A percentile compares a stretch with the other conserved stretches of the same genome.
Evolutionary conservation across 1,140 invertebrate genomes (phyloP).

Genomic region (Dendrolimus punctatus): DNA sequence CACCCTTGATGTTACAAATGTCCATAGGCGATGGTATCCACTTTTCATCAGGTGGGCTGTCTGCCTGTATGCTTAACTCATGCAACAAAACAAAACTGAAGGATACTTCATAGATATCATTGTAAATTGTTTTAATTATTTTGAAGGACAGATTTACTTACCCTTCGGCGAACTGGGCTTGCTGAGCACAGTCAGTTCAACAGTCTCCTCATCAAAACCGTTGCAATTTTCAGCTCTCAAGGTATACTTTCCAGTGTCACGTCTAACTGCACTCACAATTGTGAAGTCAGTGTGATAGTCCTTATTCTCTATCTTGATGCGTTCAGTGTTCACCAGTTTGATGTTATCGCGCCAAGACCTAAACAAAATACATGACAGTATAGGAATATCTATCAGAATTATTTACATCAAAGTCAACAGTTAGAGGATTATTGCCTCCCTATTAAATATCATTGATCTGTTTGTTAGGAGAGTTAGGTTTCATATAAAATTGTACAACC

Average conservation of each 20-base stretch:
- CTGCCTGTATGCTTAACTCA: too few relatives aligned
- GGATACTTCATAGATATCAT: too few relatives aligned
- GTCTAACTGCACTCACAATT: conserved; percentile 85
- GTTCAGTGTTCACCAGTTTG: conserved; percentile 84
- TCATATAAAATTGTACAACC: too few relatives aligned
- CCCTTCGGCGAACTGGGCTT: conserved; percentile 88
- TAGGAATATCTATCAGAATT: too few relatives aligned
- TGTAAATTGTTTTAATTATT: neutral
- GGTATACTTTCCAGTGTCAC: conserved; percentile 94
- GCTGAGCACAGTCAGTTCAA: conserved; percentile 93
- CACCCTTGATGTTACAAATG: too few relatives aligned
- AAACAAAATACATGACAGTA: neutral
- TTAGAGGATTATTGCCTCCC: too few relatives aligned
- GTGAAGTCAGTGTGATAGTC: conserved; percentile 94
- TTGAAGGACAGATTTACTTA: conserved; percentile 15
- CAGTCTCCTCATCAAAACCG: conserved; percentile 90
- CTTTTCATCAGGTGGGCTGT: too few relatives aligned
- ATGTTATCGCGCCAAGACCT: conserved; percentile 86
- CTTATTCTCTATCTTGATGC: conserved; percentile 90
- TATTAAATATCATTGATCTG: too few relatives aligned
- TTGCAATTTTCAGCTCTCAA: conserved; percentile 91
- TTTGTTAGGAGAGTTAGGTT: too few relatives aligned
- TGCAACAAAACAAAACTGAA: too few relatives aligned
- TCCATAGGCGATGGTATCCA: too few relatives aligned
- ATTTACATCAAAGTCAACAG: too few relatives aligned